Percentiles rank a stretch among this genome's conserved stretches.
These are phyloP conservation scores for Pectinophora gossypiella DNA, from an alignment of 1,140 invertebrate genomes.

Conservation along the genomic window DNA sequence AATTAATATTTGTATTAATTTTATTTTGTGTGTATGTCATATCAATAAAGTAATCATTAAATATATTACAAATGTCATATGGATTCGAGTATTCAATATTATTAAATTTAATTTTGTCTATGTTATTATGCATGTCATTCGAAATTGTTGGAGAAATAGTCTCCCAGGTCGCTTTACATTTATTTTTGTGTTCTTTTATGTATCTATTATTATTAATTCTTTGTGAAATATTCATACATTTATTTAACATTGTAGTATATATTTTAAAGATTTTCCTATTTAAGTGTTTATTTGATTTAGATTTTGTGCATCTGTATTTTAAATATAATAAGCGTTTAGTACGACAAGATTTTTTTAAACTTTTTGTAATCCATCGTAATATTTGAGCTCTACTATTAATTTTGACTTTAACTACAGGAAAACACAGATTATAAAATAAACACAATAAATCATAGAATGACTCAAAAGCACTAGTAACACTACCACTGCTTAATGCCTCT, in stretches of 20 bases:
- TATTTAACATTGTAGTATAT: not conserved
- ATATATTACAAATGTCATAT: not conserved
- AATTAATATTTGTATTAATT: not conserved
- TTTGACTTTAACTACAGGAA: not conserved
- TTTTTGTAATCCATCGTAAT: too few species aligned
- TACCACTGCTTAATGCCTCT: not conserved
- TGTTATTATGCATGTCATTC: not conserved
- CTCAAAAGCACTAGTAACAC: not conserved
- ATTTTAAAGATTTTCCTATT: not conserved
- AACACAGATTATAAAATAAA: conserved; percentile 1
- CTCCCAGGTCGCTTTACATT: not conserved
- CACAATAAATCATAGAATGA: conserved; percentile 1
- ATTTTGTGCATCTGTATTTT: too few species aligned
- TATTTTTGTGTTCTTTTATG: too few species aligned
- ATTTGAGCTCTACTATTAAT: not conserved
- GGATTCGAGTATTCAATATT: not conserved
- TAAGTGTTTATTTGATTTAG: too few species aligned
- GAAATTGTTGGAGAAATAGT: not conserved
- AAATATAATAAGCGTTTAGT: too few species aligned
- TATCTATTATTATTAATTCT: not conserved
- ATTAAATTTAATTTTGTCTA: not conserved
- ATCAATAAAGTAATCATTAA: not conserved
- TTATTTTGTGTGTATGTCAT: not conserved
- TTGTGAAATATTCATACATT: not conserved
- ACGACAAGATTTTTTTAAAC: too few species aligned